A percentile compares a stretch with the other conserved stretches of the same genome.
Conservation (phyloP, 2,797 vertebrate genomes). For the Megaceryle alcyon region DNA sequence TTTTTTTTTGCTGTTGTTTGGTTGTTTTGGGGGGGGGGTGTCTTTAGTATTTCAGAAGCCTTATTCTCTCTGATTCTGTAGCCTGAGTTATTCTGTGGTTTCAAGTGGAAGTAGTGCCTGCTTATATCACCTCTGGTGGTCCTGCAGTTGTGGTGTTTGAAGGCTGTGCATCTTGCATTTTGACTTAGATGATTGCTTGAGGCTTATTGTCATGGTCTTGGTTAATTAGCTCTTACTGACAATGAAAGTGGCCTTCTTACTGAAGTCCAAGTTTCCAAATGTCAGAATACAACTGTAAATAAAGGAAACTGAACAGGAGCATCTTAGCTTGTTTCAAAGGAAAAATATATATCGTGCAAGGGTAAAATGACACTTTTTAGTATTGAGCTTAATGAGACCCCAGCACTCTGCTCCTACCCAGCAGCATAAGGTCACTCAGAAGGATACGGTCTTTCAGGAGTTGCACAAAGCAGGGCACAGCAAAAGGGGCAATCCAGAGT, state of each 20-base stretch:
- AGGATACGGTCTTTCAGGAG: not conserved
- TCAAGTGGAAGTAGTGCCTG: not conserved
- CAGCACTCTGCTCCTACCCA: not conserved
- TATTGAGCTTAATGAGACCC: not conserved
- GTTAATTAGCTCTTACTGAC: not conserved
- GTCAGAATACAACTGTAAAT: not conserved
- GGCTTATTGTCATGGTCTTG: not conserved
- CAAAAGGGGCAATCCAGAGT: not conserved
- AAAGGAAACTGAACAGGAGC: not conserved
- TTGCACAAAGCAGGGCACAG: not conserved
- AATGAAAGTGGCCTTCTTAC: not conserved
- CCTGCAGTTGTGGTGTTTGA: not conserved
- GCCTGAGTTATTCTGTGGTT: not conserved
- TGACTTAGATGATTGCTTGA: not conserved
- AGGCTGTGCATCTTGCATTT: not conserved
- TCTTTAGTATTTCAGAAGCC: not conserved
- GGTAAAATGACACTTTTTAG: not conserved
- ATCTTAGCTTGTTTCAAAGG: not conserved
- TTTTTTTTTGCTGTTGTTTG: no score
- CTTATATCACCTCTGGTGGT: not conserved
- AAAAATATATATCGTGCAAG: not conserved
- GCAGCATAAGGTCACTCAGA: not conserved
- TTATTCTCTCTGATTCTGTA: not conserved
- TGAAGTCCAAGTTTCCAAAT: not conserved
- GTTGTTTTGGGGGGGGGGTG: not conserved